Conservation (phyloP, 2,113 vertebrate genomes). For the cattle (Bos taurus) region DNA sequence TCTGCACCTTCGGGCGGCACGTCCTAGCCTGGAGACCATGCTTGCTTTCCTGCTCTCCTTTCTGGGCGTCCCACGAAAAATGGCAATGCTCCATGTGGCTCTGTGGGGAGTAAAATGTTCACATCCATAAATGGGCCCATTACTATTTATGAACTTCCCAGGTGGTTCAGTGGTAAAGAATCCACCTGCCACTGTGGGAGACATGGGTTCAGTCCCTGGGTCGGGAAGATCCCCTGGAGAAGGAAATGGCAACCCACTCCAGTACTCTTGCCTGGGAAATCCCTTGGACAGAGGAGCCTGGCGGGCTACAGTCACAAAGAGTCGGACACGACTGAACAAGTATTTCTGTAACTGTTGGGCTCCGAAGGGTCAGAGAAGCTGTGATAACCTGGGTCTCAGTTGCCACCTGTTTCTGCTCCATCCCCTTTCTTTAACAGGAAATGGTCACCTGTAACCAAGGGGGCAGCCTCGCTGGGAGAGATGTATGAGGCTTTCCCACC, state of each 20-base stretch:
- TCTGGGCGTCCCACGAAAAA: not conserved
- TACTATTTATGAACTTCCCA: not conserved
- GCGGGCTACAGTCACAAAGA: not conserved
- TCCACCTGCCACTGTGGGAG: not conserved
- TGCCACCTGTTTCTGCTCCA: not conserved
- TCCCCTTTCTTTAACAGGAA: not conserved
- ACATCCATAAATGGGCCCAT: not conserved
- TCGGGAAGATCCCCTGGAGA: not conserved
- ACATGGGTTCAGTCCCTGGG: not conserved
- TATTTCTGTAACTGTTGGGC: not conserved
- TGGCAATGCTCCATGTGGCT: fast-evolving
- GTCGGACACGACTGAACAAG: not conserved
- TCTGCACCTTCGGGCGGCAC: not conserved
- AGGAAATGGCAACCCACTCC: not conserved
- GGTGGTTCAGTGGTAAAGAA: not conserved
- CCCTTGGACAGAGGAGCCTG: not conserved
- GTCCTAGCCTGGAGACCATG: not conserved
- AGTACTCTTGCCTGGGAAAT: not conserved
- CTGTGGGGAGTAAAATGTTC: not conserved
- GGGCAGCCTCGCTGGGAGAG: not conserved
- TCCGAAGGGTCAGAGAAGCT: not conserved
- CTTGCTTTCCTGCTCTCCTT: not conserved
- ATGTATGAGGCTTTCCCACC: not conserved
- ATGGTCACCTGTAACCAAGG: fast-evolving
- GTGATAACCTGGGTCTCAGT: not conserved